Percentiles rank a stretch among this genome's conserved stretches.
Evolutionary conservation across 2,113 vertebrate genomes (phyloP).

Genomic region (Micronycteris hirsuta): DNA sequence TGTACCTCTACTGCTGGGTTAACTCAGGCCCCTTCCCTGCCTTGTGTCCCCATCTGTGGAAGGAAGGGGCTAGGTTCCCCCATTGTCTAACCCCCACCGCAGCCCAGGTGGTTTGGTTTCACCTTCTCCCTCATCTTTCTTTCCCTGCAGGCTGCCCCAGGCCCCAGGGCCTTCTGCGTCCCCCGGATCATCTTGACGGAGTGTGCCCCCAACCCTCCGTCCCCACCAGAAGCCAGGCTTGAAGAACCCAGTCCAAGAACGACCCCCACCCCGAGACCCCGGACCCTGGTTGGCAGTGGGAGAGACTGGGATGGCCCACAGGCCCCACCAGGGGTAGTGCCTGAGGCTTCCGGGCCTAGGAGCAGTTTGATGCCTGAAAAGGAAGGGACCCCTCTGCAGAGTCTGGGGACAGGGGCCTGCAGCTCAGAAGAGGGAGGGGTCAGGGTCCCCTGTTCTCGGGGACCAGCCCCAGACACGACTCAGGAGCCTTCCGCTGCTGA

Average conservation of each 20-base stretch:
- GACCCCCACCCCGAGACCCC: neutral
- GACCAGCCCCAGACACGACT: neutral
- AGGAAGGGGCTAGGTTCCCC: neutral
- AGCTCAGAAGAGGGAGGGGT: neutral
- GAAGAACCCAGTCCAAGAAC: neutral
- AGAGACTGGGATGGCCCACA: neutral
- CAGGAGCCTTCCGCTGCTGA: neutral
- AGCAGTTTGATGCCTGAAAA: neutral
- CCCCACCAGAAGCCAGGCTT: constrained; percentile 73
- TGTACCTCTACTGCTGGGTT: neutral
- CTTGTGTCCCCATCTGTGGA: neutral
- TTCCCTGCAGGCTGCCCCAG: constrained; percentile 57
- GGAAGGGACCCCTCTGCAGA: constrained; percentile 41
- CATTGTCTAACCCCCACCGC: neutral
- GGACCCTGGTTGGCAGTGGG: neutral
- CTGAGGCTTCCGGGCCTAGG: neutral
- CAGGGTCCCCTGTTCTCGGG: neutral
- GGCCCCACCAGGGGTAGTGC: neutral
- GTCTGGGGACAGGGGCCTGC: neutral
- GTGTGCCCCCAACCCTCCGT: constrained; percentile 77
- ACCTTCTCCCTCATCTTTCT: neutral
- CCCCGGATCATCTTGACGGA: constrained; percentile 89
- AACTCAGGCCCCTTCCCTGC: neutral
- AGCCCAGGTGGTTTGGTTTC: neutral
- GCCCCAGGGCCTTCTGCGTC: constrained; percentile 75